Conservation (phyloP, 2,113 vertebrate species). For the Ictalurus punctatus region DNA sequence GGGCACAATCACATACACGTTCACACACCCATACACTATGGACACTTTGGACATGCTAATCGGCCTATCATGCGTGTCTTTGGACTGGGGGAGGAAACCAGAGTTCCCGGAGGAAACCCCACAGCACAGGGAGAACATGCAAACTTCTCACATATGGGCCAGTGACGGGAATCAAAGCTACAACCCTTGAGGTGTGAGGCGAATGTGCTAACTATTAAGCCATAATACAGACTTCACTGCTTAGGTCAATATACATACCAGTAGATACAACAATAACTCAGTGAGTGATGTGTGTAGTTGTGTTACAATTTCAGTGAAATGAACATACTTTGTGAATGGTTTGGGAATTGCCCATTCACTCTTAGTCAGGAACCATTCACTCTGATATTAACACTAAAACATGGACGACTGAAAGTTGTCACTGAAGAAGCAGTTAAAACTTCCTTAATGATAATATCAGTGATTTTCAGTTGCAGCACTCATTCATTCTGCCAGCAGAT, state of each 20-base stretch:
- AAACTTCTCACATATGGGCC: too few species aligned
- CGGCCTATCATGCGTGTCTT: too few species aligned
- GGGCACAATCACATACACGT: too few species aligned
- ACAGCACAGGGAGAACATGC: too few species aligned
- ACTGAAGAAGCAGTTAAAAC: not conserved
- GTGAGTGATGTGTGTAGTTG: not conserved
- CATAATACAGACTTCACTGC: not conserved
- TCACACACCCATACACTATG: too few species aligned
- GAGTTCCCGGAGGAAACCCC: too few species aligned
- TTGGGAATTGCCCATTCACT: not conserved
- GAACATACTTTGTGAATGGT: not conserved
- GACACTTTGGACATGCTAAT: too few species aligned
- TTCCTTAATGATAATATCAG: not conserved
- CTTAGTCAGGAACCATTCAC: not conserved
- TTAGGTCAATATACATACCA: not conserved
- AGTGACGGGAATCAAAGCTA: too few species aligned
- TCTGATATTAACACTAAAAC: not conserved
- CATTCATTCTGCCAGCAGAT: conserved; percentile 1
- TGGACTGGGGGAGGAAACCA: too few species aligned
- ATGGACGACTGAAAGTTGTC: not conserved
- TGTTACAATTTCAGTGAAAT: not conserved
- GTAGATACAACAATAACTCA: not conserved
- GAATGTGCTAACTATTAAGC: too few species aligned
- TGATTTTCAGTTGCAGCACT: not conserved
- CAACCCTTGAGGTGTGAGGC: too few species aligned